phyloP scores from a whole-genome alignment of 2,113 vertebrate genomes.

The Elephantulus edwardii region DNA sequence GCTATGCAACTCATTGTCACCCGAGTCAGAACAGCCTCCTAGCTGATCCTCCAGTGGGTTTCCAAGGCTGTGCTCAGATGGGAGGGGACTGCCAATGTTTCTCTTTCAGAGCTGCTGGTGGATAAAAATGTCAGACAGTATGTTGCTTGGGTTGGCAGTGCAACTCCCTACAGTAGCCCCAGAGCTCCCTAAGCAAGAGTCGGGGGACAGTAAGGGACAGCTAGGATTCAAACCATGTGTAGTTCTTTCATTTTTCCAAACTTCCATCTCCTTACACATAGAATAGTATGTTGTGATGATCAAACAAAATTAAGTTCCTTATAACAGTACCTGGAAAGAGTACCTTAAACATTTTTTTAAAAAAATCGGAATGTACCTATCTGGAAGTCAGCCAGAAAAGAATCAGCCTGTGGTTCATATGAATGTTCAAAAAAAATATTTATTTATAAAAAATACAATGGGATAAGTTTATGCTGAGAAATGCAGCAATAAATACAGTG shows the following conservation, averaged over 20 bases:
- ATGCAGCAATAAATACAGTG: conserved; percentile 96
- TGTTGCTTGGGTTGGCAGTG: no score
- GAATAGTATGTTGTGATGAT: neutral
- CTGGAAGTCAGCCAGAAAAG: conserved; percentile 57
- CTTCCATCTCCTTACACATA: neutral
- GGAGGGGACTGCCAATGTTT: no score
- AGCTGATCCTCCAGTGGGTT: neutral
- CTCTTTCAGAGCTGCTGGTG: no score
- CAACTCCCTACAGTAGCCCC: no score
- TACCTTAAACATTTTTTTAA: neutral
- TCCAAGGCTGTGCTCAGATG: neutral
- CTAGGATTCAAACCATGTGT: no score
- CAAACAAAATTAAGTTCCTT: neutral
- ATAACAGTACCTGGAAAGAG: neutral
- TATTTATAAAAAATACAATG: conserved; percentile 93
- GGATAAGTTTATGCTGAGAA: conserved; percentile 90
- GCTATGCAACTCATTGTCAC: neutral
- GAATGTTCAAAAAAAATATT: conserved; percentile 87
- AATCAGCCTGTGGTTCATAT: conserved; percentile 68
- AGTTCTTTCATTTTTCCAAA: neutral
- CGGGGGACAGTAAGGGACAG: no score
- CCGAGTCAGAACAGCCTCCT: no score
- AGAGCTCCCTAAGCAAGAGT: no score
- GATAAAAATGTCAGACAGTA: no score
- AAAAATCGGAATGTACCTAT: neutral